Base-by-base conservation (phyloP, 2,888 invertebrate genomes). In the Heliothis peltigera region DNA sequence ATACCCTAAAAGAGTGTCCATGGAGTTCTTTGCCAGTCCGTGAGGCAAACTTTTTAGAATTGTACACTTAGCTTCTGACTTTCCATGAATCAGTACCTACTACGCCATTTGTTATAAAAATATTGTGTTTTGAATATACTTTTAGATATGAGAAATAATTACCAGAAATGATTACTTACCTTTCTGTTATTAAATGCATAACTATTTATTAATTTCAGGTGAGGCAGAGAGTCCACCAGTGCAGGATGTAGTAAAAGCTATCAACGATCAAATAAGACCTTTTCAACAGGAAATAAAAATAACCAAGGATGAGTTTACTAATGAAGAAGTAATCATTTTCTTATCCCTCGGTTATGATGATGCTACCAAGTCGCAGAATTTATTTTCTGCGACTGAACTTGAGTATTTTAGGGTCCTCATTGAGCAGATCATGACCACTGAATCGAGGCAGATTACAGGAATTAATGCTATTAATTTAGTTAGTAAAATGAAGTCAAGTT, bases 381-480 rank as follows among this genome's bases (percentile, higher is more conserved):
- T 93, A 6, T 95, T 94, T 72, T 83, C 87, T 1, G 80, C 88
- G 0, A 86, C 81, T 2, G 92, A 94, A 64, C 69, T 94, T n/a
- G 92, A 94, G 63, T 94, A 89, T 68, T 95, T 93, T 63, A 89
- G 93, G 56, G 62, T 91, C 3, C 77, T 95, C 0, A 83, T 95
- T 54, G 92, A 93, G 68, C 87, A 93, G 55, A 93, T 95, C 35
- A 91, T 95, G 87, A 87, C 87, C 1, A 90, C 90, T 15, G 91
- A 92, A 43, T 87, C 88, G 0, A 86, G 94, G 54, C 91, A 93
- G 75, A 84, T 95, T 19, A 88, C 92, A 46, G 87, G 87, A 10
- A 90, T 91, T 17, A 82, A 90, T 86, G 94, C 94, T 2, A 83
- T 93, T 44, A 92, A 93, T 78, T 85, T 93, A 70, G 91, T 91